These are phyloP conservation scores for Tinamus major DNA, from an alignment of 2,797 vertebrate genomes.

Conservation along the genomic window DNA sequence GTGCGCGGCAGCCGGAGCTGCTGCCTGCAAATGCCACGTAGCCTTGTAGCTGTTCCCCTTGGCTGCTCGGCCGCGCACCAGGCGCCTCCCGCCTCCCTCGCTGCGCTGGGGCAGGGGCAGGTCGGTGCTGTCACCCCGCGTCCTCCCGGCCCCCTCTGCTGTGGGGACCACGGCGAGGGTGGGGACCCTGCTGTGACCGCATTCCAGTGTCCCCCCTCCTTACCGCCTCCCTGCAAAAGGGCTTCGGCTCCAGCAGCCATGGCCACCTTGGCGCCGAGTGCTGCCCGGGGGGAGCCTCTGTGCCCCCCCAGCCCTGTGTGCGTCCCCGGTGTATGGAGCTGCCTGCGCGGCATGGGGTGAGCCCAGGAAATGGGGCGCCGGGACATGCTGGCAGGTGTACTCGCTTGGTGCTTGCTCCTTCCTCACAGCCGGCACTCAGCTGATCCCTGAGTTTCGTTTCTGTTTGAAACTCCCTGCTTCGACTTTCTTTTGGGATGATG, in stretches of 20 bases:
- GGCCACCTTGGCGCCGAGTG: neutral
- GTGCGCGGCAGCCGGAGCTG: constrained; percentile 43
- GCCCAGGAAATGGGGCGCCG: neutral
- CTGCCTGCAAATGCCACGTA: constrained; percentile 78
- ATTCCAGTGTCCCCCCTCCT: rapidly evolving
- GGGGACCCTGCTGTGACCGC: neutral
- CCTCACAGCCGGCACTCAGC: neutral
- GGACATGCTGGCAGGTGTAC: constrained; percentile 57
- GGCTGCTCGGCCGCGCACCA: constrained; percentile 52
- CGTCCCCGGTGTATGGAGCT: no score
- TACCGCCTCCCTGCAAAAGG: neutral
- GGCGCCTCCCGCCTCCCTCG: constrained; percentile 22
- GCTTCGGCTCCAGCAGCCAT: neutral
- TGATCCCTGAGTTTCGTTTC: neutral
- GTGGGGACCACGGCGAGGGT: neutral
- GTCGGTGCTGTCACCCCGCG: constrained; percentile 31
- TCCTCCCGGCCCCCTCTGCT: neutral
- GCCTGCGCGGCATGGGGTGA: no score
- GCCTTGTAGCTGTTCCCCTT: constrained; percentile 74
- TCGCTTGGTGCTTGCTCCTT: neutral
- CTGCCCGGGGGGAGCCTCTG: neutral
- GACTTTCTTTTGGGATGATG: neutral
- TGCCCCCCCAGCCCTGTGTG: no score
- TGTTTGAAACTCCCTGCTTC: neutral
- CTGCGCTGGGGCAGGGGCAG: constrained; percentile 31